phyloP scores from a whole-genome alignment of 2,888 invertebrate genomes.

The Nymphalis urticae region DNA sequence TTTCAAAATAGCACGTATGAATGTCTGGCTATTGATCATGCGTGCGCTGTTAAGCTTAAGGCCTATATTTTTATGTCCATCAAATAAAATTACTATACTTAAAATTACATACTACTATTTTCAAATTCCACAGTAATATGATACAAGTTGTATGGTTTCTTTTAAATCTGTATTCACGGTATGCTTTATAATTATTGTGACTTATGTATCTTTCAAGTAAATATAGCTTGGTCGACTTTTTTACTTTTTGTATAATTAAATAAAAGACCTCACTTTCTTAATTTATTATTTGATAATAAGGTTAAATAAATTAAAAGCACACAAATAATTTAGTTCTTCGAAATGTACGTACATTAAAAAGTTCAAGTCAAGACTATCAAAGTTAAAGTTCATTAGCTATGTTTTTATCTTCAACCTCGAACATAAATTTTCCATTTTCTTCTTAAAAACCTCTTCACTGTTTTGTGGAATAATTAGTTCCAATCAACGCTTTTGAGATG shows the following conservation, averaged over 20 bases:
- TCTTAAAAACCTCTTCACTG: conserved; percentile 20
- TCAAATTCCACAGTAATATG: conserved; percentile 16
- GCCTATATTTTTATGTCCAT: conserved; percentile 33
- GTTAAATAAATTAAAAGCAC: too few species aligned
- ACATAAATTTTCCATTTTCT: conserved; percentile 12
- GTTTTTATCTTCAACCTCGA: conserved; percentile 2
- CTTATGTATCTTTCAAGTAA: not conserved
- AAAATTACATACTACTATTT: conserved; percentile 7
- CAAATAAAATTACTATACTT: conserved; percentile 28
- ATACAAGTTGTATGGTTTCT: conserved; percentile 6
- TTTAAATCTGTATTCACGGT: not conserved
- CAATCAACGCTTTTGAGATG: conserved; percentile 33
- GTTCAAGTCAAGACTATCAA: too few species aligned
- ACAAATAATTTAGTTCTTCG: too few species aligned
- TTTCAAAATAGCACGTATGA: conserved; percentile 45
- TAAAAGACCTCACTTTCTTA: too few species aligned
- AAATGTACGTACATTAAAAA: too few species aligned
- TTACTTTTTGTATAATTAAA: not conserved
- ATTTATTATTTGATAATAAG: too few species aligned
- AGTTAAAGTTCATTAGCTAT: too few species aligned
- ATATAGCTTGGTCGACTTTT: not conserved
- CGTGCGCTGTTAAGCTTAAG: conserved; percentile 32
- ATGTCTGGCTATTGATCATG: conserved; percentile 40
- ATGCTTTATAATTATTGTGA: not conserved
- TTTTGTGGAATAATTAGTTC: conserved; percentile 32